Percentiles rank a stretch among this genome's conserved stretches.
These are phyloP conservation scores for Coccyzus lansbergi DNA, from an alignment of 2,797 vertebrate species.

Conservation along the genomic window DNA sequence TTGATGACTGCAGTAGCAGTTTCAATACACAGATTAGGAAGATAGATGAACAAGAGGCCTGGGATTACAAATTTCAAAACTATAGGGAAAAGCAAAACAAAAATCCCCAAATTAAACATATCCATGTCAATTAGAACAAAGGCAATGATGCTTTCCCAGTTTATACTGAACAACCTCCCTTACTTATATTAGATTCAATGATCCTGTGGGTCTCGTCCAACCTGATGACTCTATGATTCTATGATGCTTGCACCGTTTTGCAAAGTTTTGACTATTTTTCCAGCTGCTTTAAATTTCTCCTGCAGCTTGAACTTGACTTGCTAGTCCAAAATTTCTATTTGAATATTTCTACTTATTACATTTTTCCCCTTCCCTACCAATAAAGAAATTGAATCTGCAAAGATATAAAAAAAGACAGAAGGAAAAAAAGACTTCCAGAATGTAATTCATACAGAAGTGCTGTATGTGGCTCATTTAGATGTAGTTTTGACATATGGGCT, in stretches of 20 bases:
- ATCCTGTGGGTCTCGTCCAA: no score
- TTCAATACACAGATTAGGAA: neutral
- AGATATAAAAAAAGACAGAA: neutral
- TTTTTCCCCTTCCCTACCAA: slow-evolving; percentile 1
- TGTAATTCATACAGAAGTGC: slow-evolving; percentile 31
- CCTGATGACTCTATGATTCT: no score
- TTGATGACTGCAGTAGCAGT: neutral
- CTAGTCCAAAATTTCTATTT: neutral
- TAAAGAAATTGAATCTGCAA: neutral
- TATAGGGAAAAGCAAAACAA: neutral
- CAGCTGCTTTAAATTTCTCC: neutral
- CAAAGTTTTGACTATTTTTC: neutral
- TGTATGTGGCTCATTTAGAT: slow-evolving; percentile 40
- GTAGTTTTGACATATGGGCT: slow-evolving; percentile 49
- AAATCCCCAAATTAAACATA: neutral
- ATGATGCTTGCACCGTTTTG: neutral
- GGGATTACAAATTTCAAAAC: neutral
- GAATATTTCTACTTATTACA: neutral
- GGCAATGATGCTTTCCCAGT: neutral
- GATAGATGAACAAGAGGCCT: neutral
- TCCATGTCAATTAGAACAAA: neutral
- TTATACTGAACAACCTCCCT: neutral
- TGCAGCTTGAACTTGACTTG: neutral
- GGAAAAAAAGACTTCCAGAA: slow-evolving; percentile 7
- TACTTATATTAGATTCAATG: no score